These are phyloP conservation scores for Dolomedes plantarius DNA, from an alignment of 2,888 invertebrate genomes.

Conservation along the genomic window DNA sequence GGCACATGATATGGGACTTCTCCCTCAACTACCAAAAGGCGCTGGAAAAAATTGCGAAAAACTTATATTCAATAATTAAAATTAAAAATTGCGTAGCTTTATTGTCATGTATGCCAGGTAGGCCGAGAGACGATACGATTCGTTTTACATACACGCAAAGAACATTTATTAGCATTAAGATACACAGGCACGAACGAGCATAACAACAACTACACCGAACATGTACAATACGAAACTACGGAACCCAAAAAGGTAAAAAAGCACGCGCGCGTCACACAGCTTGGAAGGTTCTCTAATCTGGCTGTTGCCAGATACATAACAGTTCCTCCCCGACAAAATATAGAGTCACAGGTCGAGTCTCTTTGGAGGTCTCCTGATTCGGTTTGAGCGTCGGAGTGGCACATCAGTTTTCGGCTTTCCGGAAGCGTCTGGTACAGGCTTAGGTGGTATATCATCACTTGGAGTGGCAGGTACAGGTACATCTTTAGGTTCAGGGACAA, in stretches of 20 bases:
- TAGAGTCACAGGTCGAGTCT: conserved; percentile 41
- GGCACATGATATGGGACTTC: too few relatives aligned
- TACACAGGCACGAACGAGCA: conserved; percentile 44
- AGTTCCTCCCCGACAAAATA: conserved; percentile 42
- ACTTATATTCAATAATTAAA: too few relatives aligned
- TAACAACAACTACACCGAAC: conserved; percentile 44
- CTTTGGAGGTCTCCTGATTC: conserved; percentile 40
- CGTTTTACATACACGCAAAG: conserved; percentile 42
- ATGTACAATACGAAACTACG: conserved; percentile 44
- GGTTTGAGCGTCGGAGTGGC: conserved; percentile 36
- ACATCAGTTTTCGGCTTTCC: conserved; percentile 3
- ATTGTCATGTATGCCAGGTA: conserved; percentile 38
- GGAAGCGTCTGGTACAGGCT: too few relatives aligned
- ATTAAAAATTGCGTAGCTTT: too few relatives aligned
- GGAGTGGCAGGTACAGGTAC: too few relatives aligned
- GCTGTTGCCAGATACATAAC: conserved; percentile 44
- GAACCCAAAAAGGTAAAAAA: too few relatives aligned
- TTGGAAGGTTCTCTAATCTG: conserved; percentile 36
- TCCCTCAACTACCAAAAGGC: too few relatives aligned
- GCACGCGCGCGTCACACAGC: conserved; percentile 40
- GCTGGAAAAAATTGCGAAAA: too few relatives aligned
- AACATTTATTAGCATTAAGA: conserved; percentile 29
- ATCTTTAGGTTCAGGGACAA: conserved; percentile 30
- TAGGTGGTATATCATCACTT: too few relatives aligned
- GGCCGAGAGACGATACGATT: conserved; percentile 52